Evolutionary conservation across 2,797 vertebrate genomes (phyloP).

Genomic region (Mus caroli): DNA sequence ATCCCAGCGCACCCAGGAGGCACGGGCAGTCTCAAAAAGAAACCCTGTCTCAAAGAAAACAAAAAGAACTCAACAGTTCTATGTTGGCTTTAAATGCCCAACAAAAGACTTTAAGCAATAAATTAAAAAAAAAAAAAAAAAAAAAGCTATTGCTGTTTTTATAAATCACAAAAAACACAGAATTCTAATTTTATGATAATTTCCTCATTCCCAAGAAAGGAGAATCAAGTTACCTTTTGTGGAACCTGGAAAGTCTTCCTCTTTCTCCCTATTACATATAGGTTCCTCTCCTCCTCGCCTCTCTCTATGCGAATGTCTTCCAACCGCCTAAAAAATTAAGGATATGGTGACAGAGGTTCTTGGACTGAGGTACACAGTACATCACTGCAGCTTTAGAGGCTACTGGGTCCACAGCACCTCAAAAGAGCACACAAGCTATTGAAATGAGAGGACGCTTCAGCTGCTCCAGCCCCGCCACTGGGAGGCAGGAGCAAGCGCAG

Average conservation of each 20-base stretch:
- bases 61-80: background rate
- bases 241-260: slow-evolving; percentile 90
- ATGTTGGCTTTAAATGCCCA: background rate
- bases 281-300: slow-evolving; percentile 94
- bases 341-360: slow-evolving; percentile 25
- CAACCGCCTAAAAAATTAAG: slow-evolving; percentile 90
- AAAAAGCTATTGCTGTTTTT: slow-evolving; percentile 9
- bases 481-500: background rate
- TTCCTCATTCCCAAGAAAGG: slow-evolving; percentile 29
- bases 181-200: slow-evolving; percentile 25
- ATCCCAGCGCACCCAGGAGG: background rate
- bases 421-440: slow-evolving; percentile 22
- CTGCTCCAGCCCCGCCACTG: background rate
- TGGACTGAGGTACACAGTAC: background rate
- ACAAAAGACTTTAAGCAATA: background rate
- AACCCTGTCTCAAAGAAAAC: background rate
- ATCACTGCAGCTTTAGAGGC: background rate
- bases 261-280: slow-evolving; percentile 92
- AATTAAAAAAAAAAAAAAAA: no score
- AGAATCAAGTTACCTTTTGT: slow-evolving; percentile 87
- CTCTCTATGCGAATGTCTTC: slow-evolving; percentile 92
- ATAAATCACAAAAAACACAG: slow-evolving; percentile 9
- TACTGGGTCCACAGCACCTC: background rate
- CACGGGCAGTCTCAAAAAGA: background rate
- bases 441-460: background rate